Base-by-base conservation (phyloP, 2,797 vertebrate genomes). In the Microctenopoma lineatum region DNA sequence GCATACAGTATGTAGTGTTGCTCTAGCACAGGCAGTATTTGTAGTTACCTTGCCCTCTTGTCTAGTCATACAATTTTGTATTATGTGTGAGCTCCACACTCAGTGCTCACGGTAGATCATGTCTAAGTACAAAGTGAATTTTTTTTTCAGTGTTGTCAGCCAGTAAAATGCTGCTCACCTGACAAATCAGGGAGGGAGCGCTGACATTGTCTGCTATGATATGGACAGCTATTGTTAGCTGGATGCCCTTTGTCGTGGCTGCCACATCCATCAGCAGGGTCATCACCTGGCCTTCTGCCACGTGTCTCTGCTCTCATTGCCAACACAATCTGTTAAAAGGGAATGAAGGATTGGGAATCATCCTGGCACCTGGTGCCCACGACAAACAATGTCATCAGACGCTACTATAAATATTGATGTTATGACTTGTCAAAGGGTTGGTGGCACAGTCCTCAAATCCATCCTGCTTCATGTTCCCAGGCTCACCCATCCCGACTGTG, bases 251-350 rank as follows among this genome's bases (percentile, higher is more conserved):
- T 36, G 78, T 81, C 86, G 82, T 79, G 69, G 70, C 79, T 74
- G 83, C 77, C 82, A 77, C 87, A 93, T 93, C 84, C 84, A 89
- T 93, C 93, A 92, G 62, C 68, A 59, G 85, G 89, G 91, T 88
- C 90, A 81, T 83, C 84, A 81, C 89, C 80, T 85, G 83, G 88
- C 86, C 77, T 47, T 75, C 79, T 80, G 85, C 89, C 88, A 91
- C 59, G 59, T 84, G 87, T 79, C 84, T 90, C 77, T 56, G 34
- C 66, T 83, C 72, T 88, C 83, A 78, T 72, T 89, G 74, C 76
- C 83, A 67, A 41, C 42, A 27, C 85, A 80, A 84, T 87, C 83
- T 85, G 83, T 89, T 92, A 71, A 84, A 84, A 85, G 64, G 59
- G 79, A 87, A 90, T 87, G 65, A 89, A 78, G 70, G 73, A 70